Base-by-base conservation (phyloP, 2,797 vertebrate species). In the Ceryle rudis region DNA sequence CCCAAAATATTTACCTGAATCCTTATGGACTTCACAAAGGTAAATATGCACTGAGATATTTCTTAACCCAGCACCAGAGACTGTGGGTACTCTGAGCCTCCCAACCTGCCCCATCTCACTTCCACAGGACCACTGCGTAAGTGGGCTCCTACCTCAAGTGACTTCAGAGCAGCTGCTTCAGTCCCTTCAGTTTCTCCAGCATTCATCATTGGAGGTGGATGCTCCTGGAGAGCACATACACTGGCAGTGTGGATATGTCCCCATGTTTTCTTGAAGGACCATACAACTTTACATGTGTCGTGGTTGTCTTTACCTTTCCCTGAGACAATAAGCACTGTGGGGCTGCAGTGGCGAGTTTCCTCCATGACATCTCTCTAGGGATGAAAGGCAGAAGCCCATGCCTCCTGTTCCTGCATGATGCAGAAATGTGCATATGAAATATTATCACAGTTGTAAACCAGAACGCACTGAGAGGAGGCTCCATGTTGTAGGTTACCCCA, bases 211-310 rank as follows among this genome's bases (percentile, higher is more conserved):
- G 0, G 26, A 65, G 5, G 14, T 14, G 5, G 8, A 9, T 73
- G 37, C 11, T 46, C 35, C 19, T 1, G 0, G 13, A 62, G 14
- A 67, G 10, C 13, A 18, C 14, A 4, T 2, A 10, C 4, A 1
- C 8, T 62, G 52, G 6, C 33, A 58, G 16, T 0, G 20, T 44
- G 42, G 67, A 6, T 64, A 16, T 4, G 19, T 37, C 49, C 42
- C 44, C 4, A 8, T 51, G 47, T 31, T 39, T 37, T 49, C 66
- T 35, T 37, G 46, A 61, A 26, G 11, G 39, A 10, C 29, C 37
- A 3, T 18, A 35, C 0, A 0, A 4, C 25, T 44, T 49, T 37
- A 0, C 0, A 1, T 29, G 33, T 52, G 11, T 14, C 52, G 10
- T 3, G 5, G 18, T 62, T 35, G 5, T n/a, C 33, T 62, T 72